Conservation (phyloP, 2,888 invertebrate genomes). For the Nudaria mundana region DNA sequence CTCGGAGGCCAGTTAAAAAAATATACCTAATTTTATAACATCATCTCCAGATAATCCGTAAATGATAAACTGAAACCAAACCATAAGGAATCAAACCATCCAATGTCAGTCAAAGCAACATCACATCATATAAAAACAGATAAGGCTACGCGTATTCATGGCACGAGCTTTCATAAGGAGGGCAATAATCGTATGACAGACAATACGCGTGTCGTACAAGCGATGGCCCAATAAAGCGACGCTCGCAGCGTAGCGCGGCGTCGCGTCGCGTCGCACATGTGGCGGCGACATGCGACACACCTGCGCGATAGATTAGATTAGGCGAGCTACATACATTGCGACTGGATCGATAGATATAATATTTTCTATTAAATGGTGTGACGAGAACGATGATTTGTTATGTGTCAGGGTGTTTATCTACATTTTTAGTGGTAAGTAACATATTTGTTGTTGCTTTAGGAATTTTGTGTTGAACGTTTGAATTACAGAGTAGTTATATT, state of each 20-base stretch:
- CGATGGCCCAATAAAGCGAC: slow-evolving; percentile 40
- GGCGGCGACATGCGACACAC: slow-evolving; percentile 43
- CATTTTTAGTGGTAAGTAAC: too few species aligned
- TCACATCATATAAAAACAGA: slow-evolving; percentile 19
- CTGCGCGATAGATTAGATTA: slow-evolving; percentile 36
- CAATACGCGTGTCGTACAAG: slow-evolving; percentile 38
- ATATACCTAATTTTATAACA: background rate
- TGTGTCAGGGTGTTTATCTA: too few species aligned
- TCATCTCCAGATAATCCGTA: too few species aligned
- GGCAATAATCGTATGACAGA: slow-evolving; percentile 33
- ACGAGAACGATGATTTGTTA: too few species aligned
- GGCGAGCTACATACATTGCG: background rate
- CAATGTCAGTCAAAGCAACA: slow-evolving; percentile 21
- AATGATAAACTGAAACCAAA: too few species aligned
- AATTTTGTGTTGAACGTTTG: too few species aligned
- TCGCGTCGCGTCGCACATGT: slow-evolving; percentile 19
- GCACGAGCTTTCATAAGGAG: slow-evolving; percentile 32
- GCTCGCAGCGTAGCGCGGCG: slow-evolving; percentile 31
- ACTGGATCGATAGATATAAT: background rate
- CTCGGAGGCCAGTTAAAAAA: too few species aligned
- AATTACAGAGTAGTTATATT: too few species aligned
- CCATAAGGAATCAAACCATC: slow-evolving; percentile 10
- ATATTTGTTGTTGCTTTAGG: too few species aligned
- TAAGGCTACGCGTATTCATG: slow-evolving; percentile 38
- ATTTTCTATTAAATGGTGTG: background rate